phyloP scores from a whole-genome alignment of 2,888 invertebrate genomes.

The Lithophane ornitopus region DNA sequence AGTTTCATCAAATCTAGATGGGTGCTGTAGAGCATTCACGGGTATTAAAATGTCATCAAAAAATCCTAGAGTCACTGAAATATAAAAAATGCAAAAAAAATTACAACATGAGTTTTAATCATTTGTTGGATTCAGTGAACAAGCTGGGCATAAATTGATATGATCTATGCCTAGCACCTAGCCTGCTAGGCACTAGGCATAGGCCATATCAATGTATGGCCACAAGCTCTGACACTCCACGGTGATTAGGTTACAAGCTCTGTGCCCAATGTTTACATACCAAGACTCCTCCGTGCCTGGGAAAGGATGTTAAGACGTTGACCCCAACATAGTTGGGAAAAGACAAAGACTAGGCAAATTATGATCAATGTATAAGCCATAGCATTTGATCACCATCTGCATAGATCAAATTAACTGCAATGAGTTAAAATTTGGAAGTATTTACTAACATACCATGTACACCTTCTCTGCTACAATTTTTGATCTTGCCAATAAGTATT shows the following conservation, averaged over 20 bases:
- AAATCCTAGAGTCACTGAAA: conserved; percentile 97
- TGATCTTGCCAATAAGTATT: conserved; percentile 97
- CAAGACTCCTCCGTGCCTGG: too few species aligned
- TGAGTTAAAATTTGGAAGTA: background rate
- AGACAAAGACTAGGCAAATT: background rate
- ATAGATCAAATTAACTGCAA: background rate
- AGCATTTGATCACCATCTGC: too few species aligned
- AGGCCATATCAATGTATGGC: too few species aligned
- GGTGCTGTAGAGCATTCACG: conserved; percentile 97
- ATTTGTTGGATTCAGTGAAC: background rate
- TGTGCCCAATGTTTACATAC: too few species aligned
- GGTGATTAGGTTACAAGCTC: too few species aligned
- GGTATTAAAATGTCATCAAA: conserved; percentile 99
- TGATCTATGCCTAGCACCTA: background rate
- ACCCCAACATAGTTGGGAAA: background rate
- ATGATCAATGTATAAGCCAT: background rate
- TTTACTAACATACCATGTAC: conserved; percentile 93
- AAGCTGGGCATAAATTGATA: background rate
- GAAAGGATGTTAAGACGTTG: too few species aligned
- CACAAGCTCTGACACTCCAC: too few species aligned
- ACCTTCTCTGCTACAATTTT: conserved; percentile 97
- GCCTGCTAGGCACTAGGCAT: background rate
- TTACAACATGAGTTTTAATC: background rate
- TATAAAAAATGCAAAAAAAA: conserved; percentile 4
- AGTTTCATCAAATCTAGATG: conserved; percentile 97